These are phyloP conservation scores for Machimus atricapillus DNA, from an alignment of 2,888 invertebrate species.

Conservation along the genomic window DNA sequence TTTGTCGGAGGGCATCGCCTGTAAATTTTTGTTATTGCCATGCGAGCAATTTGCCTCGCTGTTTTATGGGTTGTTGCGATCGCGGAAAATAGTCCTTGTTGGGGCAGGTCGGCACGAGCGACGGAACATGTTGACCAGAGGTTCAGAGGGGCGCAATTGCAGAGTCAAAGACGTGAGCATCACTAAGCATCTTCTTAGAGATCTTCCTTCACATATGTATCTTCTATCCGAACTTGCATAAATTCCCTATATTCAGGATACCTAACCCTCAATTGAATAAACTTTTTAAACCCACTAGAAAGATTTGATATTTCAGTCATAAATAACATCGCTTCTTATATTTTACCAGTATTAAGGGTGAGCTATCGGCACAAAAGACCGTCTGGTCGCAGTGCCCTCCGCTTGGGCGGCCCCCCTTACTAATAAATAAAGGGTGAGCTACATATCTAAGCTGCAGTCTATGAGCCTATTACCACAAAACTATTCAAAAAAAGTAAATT, in stretches of 20 bases:
- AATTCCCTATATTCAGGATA: background rate
- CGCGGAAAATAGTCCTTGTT: background rate
- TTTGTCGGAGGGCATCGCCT: background rate
- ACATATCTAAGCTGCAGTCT: no score
- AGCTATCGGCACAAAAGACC: no score
- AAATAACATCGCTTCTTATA: background rate
- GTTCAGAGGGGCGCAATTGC: background rate
- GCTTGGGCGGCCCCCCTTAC: no score
- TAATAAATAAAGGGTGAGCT: no score
- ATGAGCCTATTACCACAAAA: no score
- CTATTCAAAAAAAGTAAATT: no score
- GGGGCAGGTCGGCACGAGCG: background rate
- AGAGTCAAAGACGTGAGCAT: background rate
- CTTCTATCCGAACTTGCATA: background rate
- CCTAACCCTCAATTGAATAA: background rate
- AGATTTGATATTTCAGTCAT: background rate
- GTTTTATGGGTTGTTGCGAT: background rate
- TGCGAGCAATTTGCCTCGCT: background rate
- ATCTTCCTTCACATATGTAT: background rate
- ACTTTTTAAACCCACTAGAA: background rate
- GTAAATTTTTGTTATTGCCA: constrained; percentile 1
- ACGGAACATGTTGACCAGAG: background rate
- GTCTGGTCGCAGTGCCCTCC: no score
- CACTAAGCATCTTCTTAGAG: background rate
- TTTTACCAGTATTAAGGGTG: no score